phyloP scores from a whole-genome alignment of 92 coral and sea anemone species.

The Micromussa lordhowensis region DNA sequence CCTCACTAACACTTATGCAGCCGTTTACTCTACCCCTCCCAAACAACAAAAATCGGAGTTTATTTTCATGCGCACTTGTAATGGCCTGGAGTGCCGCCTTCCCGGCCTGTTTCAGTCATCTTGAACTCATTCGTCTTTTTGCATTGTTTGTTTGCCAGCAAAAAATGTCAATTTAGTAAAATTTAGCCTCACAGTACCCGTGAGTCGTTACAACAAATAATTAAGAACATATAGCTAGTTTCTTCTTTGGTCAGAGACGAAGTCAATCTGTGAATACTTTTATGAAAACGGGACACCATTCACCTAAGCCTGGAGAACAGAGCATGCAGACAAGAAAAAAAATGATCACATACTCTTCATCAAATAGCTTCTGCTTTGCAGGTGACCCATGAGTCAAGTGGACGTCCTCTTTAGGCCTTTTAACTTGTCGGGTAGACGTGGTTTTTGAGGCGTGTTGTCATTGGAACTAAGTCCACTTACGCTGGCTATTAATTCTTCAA shows the following conservation, averaged over 20 bases:
- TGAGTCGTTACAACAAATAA: no score
- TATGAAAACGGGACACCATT: slow-evolving; percentile 25
- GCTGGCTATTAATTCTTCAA: slow-evolving; percentile 29
- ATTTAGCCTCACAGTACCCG: no score
- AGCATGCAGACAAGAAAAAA: slow-evolving; percentile 22
- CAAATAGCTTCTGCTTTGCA: slow-evolving; percentile 8
- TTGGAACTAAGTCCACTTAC: slow-evolving; percentile 29
- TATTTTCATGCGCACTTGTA: slow-evolving; percentile 22
- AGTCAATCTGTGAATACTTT: slow-evolving; percentile 24
- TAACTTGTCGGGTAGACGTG: slow-evolving; percentile 8
- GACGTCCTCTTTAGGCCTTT: slow-evolving; percentile 16
- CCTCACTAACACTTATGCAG: slow-evolving; percentile 11
- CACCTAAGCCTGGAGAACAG: slow-evolving; percentile 12
- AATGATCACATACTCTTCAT: no score
- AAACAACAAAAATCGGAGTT: not conserved
- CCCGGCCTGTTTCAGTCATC: not conserved
- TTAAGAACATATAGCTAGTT: no score
- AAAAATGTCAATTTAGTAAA: no score
- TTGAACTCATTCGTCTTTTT: slow-evolving; percentile 4
- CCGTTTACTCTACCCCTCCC: slow-evolving; percentile 4
- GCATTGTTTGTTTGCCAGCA: not conserved
- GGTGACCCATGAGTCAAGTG: slow-evolving; percentile 46
- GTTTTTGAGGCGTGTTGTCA: slow-evolving; percentile 32
- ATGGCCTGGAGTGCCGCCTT: not conserved
- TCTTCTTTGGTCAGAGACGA: slow-evolving; percentile 4